Evolutionary conservation across 2,797 vertebrate genomes (phyloP).

Genomic region (Dallia pectoralis): DNA sequence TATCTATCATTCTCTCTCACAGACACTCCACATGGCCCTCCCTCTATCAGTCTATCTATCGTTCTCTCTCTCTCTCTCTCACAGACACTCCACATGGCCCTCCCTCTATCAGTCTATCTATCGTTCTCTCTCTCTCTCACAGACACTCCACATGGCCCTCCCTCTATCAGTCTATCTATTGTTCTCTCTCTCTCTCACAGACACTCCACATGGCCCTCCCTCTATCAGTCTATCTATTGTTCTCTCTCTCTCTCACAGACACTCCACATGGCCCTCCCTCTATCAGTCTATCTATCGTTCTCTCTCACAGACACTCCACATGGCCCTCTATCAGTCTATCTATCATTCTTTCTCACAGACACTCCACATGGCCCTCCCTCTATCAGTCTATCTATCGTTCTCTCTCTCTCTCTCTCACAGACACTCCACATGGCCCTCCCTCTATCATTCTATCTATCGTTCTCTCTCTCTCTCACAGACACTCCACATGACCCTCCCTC

Average conservation of each 20-base stretch:
- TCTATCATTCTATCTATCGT: not conserved
- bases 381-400: not conserved
- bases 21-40: not conserved
- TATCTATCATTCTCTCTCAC: not conserved
- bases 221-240: not conserved
- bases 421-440: not conserved
- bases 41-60: not conserved
- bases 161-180: not conserved
- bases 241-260: not conserved
- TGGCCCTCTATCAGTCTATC: not conserved
- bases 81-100: not conserved
- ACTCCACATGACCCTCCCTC: not conserved
- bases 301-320: not conserved
- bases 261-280: not conserved
- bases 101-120: too few species aligned
- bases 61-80: not conserved
- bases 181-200: not conserved
- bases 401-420: not conserved
- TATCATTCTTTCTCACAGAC: not conserved
- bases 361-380: constrained; percentile 3
- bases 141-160: not conserved
- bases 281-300: not conserved
- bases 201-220: not conserved
- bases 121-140: not conserved
- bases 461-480: not conserved